Evolutionary conservation across 37 sponge, comb jelly and placozoan species (phyloP).

Genomic region (Mnemiopsis leidyi): DNA sequence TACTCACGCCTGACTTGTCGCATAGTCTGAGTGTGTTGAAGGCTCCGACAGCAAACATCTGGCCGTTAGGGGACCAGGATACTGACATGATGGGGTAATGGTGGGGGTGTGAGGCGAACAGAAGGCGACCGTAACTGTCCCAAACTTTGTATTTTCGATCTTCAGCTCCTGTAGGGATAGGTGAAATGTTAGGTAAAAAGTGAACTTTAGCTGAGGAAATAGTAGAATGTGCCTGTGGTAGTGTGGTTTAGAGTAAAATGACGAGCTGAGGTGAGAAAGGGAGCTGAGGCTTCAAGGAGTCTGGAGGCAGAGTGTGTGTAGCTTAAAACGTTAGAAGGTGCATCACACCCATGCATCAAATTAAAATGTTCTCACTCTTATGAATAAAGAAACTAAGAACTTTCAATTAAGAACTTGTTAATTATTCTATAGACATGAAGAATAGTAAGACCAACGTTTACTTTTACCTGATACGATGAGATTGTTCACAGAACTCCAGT

Average conservation of each 20-base stretch:
- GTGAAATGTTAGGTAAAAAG: neutral
- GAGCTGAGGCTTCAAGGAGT: no score
- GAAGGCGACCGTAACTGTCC: slow-evolving; percentile 86
- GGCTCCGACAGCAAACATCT: slow-evolving; percentile 88
- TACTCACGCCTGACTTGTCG: slow-evolving; percentile 90
- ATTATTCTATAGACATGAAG: no score
- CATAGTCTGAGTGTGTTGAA: slow-evolving; percentile 85
- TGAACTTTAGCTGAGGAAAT: neutral
- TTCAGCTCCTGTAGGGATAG: slow-evolving; percentile 75
- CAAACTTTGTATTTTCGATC: slow-evolving; percentile 96
- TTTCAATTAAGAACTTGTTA: no score
- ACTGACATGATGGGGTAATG: slow-evolving; percentile 86
- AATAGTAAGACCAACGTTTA: neutral
- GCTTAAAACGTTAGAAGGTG: no score
- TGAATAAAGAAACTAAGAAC: no score
- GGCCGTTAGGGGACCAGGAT: slow-evolving; percentile 92
- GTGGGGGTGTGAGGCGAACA: slow-evolving; percentile 78
- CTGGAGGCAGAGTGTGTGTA: no score
- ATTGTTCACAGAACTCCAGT: slow-evolving; percentile 86
- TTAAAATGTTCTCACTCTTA: no score
- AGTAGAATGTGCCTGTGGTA: no score
- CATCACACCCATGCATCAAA: no score
- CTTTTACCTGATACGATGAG: slow-evolving; percentile 76
- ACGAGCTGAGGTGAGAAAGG: no score
- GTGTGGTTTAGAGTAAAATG: no score